phyloP scores from a whole-genome alignment of 2,797 vertebrate species.

The Danio aesculapii region DNA sequence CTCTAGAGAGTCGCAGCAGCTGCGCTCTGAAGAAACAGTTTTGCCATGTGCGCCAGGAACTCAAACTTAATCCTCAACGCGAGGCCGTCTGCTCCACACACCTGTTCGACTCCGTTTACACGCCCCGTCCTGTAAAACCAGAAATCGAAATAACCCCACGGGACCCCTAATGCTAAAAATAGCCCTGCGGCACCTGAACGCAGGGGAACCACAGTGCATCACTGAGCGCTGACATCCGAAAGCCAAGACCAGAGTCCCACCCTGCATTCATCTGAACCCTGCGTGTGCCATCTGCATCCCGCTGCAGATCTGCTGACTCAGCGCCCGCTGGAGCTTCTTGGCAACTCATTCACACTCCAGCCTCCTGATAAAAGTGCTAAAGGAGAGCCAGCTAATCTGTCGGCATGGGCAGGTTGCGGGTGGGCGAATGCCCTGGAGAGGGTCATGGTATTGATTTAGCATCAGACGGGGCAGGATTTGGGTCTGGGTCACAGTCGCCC shows the following conservation, averaged over 20 bases:
- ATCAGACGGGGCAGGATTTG: constrained; percentile 11
- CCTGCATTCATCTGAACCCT: constrained; percentile 10
- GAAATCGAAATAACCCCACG: constrained; percentile 38
- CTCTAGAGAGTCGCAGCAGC: constrained; percentile 42
- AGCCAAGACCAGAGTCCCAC: constrained; percentile 45
- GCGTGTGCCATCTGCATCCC: background rate
- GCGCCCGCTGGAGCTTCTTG: constrained; percentile 17
- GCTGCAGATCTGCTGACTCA: constrained; percentile 43
- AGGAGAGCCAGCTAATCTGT: constrained; percentile 10
- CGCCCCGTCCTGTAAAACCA: constrained; percentile 2
- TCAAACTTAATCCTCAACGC: constrained; percentile 36
- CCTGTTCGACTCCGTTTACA: constrained; percentile 34
- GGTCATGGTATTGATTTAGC: constrained; percentile 47
- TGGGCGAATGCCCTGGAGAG: background rate
- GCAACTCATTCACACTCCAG: constrained; percentile 26
- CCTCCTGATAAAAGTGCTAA: constrained; percentile 1
- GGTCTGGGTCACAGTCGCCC: constrained; percentile 20
- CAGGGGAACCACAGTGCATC: constrained; percentile 21
- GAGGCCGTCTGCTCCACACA: constrained; percentile 45
- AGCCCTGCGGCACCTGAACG: constrained; percentile 25
- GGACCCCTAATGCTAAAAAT: constrained; percentile 39
- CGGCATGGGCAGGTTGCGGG: background rate
- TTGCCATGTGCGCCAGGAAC: constrained; percentile 43
- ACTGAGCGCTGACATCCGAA: constrained; percentile 33
- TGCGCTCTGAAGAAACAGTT: constrained; percentile 36